Conservation (phyloP, 2,797 vertebrate species). For the Acridotheres tristis region DNA sequence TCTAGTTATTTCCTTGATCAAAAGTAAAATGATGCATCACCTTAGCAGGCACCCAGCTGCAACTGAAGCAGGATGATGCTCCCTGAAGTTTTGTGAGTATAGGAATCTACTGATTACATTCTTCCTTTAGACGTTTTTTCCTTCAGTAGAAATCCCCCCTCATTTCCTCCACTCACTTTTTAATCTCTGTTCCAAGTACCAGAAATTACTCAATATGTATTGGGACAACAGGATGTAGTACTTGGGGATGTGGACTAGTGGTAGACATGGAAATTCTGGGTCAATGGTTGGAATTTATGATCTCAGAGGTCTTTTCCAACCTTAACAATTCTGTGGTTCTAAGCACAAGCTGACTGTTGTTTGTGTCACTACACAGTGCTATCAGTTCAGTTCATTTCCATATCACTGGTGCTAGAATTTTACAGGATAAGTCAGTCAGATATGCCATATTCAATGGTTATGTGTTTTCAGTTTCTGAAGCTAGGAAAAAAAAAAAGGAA, state of each 20-base stretch:
- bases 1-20: not conserved
- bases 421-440: not conserved
- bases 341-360: not conserved
- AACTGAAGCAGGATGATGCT: not conserved
- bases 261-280: not conserved
- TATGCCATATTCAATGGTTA: not conserved
- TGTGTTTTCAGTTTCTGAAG: not conserved
- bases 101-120: not conserved
- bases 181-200: not conserved
- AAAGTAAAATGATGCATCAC: not conserved
- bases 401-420: not conserved
- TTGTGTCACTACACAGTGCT: accelerated
- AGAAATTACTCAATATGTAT: not conserved
- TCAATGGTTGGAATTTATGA: not conserved
- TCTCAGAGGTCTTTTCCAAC: not conserved
- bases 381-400: not conserved
- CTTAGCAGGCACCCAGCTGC: not conserved
- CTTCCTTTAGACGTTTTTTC: not conserved
- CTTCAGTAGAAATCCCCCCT: not conserved
- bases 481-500: not conserved
- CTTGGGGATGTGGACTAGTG: not conserved
- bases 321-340: not conserved
- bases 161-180: not conserved
- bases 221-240: not conserved
- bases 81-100: not conserved